Base-by-base conservation (phyloP, 1,140 invertebrate species). In the Drosophila teissieri region DNA sequence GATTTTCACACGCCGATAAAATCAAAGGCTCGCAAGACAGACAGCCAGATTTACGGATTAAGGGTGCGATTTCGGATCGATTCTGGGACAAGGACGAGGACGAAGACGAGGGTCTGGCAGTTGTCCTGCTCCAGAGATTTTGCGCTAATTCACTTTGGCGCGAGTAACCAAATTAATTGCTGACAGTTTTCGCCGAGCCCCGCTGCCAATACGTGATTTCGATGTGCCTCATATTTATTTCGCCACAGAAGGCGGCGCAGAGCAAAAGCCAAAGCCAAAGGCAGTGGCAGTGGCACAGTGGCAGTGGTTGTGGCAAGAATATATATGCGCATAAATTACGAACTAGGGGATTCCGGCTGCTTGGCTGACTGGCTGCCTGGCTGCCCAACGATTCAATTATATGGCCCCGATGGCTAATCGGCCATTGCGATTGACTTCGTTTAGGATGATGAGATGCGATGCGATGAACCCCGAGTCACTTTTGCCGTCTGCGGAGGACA, bases 101-200 rank as follows among this genome's bases (percentile, higher is more conserved):
- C 19, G 0, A 7, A 2, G n/a, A 39, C 65, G 17, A 49, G 51
- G 31, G 22, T 67, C 54, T 76, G 58, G 44, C 62, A 68, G 65
- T 53, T 45, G 37, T 34, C 53, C 15, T 19, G 15, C 64, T 67
- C 67, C 57, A 14, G 55, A 56, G 83, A 77, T 64, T 82, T 82
- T 52, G 52, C 73, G 63, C 68, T 82, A 80, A 89, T 89, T 89
- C 84, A 80, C 64, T 89, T 69, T 89, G 54, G 65, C 68, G 80
- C 73, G 69, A 72, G 76, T 73, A 78, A 89, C 68, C 62, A 74
- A 89, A 89, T 89, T 89, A 89, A 84, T 89, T 83, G 84, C 80
- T 61, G 69, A 84, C 80, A 89, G 76, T 86, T 88, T 72, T 58
- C 17, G 39, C 44, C 74, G 31, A 22, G 57, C 15, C 48, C 27